These are phyloP conservation scores for Gymnocypris eckloni DNA, from an alignment of 2,797 vertebrate genomes.

Conservation along the genomic window DNA sequence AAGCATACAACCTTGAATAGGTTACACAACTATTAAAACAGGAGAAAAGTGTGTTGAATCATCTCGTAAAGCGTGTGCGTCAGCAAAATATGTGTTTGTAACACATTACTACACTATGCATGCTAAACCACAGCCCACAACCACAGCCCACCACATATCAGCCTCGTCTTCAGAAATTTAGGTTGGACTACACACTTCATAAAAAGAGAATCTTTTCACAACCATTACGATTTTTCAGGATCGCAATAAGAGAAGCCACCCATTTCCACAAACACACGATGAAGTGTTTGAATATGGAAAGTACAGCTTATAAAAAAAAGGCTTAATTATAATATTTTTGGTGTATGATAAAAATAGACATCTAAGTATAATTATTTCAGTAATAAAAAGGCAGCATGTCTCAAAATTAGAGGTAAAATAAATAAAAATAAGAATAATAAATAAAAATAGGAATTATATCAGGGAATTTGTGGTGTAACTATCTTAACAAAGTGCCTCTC, in stretches of 20 bases:
- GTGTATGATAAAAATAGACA: background rate
- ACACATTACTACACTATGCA: conserved; percentile 16
- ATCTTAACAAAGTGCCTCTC: background rate
- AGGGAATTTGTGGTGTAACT: background rate
- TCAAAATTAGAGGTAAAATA: background rate
- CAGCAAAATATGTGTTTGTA: background rate
- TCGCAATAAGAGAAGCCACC: background rate
- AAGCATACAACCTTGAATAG: background rate
- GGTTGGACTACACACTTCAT: background rate
- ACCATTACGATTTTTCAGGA: background rate
- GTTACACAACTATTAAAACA: background rate
- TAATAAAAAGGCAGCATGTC: background rate
- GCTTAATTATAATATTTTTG: background rate
- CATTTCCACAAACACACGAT: background rate
- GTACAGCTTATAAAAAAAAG: conserved; percentile 14
- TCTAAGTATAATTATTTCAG: background rate
- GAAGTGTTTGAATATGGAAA: background rate
- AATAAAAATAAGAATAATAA: background rate
- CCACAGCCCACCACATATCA: background rate
- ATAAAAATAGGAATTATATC: background rate
- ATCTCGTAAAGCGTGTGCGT: background rate
- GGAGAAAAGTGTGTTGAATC: background rate
- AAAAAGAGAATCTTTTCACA: background rate
- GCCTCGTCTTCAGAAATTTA: background rate
- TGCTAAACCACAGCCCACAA: conserved; percentile 21